Conservation (phyloP, 2,888 invertebrate genomes). For the Halictus ligatus region DNA sequence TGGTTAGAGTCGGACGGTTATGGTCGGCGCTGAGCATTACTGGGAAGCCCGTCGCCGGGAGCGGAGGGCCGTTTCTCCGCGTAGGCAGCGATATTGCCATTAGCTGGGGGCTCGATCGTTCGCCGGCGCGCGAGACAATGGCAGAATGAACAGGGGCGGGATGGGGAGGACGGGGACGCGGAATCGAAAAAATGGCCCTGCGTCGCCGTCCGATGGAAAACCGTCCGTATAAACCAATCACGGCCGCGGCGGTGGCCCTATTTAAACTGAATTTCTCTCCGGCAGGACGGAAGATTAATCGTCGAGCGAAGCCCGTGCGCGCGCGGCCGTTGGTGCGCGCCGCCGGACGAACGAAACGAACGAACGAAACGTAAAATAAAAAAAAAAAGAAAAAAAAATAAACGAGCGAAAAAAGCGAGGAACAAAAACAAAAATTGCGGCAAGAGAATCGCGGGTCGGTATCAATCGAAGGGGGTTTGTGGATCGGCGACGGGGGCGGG, state of each 20-base stretch:
- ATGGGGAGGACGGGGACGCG: not conserved
- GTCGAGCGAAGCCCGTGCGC: not conserved
- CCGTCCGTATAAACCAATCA: slow-evolving; percentile 15
- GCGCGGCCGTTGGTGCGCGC: not conserved
- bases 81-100: slow-evolving; percentile 6
- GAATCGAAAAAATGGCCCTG: slow-evolving; percentile 15
- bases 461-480: not conserved
- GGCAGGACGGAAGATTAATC: slow-evolving; percentile 8
- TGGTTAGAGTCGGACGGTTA: not conserved
- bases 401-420: not conserved
- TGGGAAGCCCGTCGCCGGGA: not conserved
- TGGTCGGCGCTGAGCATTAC: not conserved
- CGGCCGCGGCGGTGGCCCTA: slow-evolving; percentile 17
- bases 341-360: not conserved
- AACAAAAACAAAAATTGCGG: slow-evolving; percentile 9
- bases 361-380: not conserved
- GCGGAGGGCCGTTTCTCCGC: not conserved
- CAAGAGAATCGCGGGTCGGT: slow-evolving; percentile 2
- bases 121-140: not conserved
- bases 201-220: slow-evolving; percentile 1
- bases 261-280: slow-evolving; percentile 15
- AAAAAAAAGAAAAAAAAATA: slow-evolving; percentile 1
- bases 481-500: not conserved
- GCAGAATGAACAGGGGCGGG: not conserved
- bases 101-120: not conserved